phyloP scores from a whole-genome alignment of 1,140 invertebrate species.

The Trichonephila clavipes region DNA sequence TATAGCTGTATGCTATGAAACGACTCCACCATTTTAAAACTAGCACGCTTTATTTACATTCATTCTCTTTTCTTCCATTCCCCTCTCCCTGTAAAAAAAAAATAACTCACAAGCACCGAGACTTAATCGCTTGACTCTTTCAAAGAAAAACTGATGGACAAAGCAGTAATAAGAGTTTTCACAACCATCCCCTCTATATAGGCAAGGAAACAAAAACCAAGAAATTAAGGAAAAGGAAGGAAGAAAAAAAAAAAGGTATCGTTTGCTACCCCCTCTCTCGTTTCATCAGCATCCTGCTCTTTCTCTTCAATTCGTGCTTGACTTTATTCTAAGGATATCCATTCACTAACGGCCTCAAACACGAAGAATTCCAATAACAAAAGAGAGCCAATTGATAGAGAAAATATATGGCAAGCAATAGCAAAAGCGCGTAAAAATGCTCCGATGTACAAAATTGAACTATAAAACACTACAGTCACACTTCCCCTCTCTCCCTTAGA shows the following conservation, averaged over 20 bases:
- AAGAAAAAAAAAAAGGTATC: not conserved
- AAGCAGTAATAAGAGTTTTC: conserved; percentile 19
- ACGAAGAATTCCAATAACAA: conserved; percentile 75
- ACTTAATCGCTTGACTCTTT: not conserved
- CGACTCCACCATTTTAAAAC: too few relatives aligned
- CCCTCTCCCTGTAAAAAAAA: too few relatives aligned
- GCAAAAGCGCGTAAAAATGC: conserved; percentile 70
- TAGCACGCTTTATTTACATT: too few relatives aligned
- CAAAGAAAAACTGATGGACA: not conserved
- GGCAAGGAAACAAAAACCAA: conserved; percentile 30
- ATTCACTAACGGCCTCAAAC: conserved; percentile 67
- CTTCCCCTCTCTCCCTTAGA: conserved; percentile 48
- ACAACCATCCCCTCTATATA: not conserved
- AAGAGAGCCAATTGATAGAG: conserved; percentile 75
- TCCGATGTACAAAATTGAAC: conserved; percentile 76
- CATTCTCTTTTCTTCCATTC: too few relatives aligned
- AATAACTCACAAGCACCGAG: too few relatives aligned
- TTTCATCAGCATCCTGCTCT: conserved; percentile 32
- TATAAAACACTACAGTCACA: conserved; percentile 76
- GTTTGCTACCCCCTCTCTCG: not conserved
- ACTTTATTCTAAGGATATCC: conserved; percentile 58
- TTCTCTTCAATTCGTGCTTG: conserved; percentile 71
- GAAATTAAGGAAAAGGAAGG: not conserved
- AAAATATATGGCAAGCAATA: conserved; percentile 74
- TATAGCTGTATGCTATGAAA: too few relatives aligned